Percentiles rank a stretch among this genome's conserved stretches.
These are phyloP conservation scores for Nomada fabriciana DNA, from an alignment of 2,888 invertebrate species.

Conservation along the genomic window DNA sequence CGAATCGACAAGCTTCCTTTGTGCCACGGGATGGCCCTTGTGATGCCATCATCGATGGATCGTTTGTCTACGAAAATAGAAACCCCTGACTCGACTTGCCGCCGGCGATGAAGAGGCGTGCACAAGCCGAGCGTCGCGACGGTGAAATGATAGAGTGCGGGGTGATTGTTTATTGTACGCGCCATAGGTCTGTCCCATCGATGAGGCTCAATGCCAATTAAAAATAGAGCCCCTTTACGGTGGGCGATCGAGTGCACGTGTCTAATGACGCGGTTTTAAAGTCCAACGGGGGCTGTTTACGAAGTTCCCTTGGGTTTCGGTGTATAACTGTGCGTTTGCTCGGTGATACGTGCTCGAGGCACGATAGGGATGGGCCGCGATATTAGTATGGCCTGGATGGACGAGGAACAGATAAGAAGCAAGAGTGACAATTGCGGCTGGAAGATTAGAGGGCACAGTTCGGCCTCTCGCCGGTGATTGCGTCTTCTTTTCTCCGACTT, in stretches of 20 bases:
- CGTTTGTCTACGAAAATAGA: slow-evolving; percentile 67
- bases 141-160: slow-evolving; percentile 27
- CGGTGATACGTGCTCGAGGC: too few relatives aligned
- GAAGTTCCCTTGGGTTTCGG: too few relatives aligned
- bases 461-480: too few relatives aligned
- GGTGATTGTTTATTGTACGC: slow-evolving; percentile 10
- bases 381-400: too few relatives aligned
- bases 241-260: background rate
- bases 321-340: too few relatives aligned
- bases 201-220: background rate
- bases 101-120: slow-evolving; percentile 16
- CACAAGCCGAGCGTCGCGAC: too few relatives aligned
- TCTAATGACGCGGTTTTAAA: background rate
- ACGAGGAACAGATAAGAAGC: too few relatives aligned
- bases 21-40: slow-evolving; percentile 47
- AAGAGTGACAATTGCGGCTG: too few relatives aligned
- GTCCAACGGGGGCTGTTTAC: too few relatives aligned
- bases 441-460: too few relatives aligned
- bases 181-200: background rate
- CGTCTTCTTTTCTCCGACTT: too few relatives aligned
- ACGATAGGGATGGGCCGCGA: too few relatives aligned
- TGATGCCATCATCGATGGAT: slow-evolving; percentile 48
- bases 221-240: slow-evolving; percentile 1
- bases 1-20: slow-evolving; percentile 40
- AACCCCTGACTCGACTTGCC: slow-evolving; percentile 39